Evolutionary conservation across 2,113 vertebrate species (phyloP).

Genomic region (Carassius auratus): DNA sequence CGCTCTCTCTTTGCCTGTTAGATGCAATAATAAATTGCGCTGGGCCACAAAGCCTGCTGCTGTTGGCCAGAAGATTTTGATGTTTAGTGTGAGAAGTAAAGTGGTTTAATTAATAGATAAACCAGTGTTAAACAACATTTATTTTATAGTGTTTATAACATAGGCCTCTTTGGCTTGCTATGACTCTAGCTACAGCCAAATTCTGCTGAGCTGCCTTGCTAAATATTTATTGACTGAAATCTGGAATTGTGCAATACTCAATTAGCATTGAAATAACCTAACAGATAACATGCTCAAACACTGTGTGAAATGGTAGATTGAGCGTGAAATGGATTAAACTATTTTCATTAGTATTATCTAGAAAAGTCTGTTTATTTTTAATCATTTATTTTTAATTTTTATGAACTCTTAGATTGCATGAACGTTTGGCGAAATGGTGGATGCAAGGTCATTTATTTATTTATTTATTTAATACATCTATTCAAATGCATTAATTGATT

Average conservation of each 20-base stretch:
- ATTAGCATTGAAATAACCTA: no score
- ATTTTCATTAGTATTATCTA: no score
- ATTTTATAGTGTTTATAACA: background rate
- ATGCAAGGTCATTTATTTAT: no score
- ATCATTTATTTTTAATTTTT: background rate
- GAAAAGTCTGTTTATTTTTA: no score
- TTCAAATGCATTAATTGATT: background rate
- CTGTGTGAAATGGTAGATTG: no score
- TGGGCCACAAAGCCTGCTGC: background rate
- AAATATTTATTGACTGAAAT: background rate
- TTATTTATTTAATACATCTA: background rate
- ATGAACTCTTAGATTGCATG: no score
- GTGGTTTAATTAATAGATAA: background rate
- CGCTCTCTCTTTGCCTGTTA: slow-evolving; percentile 51
- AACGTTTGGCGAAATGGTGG: background rate
- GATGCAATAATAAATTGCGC: slow-evolving; percentile 17
- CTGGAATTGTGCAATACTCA: no score
- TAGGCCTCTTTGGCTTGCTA: background rate
- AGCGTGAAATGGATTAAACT: no score
- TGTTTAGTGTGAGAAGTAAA: background rate
- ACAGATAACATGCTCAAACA: no score
- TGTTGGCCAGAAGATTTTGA: background rate
- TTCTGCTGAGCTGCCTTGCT: background rate
- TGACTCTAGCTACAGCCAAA: background rate
- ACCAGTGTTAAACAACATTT: background rate